Conservation (phyloP, 2,113 vertebrate species). For the Oxygymnocypris stewartii region DNA sequence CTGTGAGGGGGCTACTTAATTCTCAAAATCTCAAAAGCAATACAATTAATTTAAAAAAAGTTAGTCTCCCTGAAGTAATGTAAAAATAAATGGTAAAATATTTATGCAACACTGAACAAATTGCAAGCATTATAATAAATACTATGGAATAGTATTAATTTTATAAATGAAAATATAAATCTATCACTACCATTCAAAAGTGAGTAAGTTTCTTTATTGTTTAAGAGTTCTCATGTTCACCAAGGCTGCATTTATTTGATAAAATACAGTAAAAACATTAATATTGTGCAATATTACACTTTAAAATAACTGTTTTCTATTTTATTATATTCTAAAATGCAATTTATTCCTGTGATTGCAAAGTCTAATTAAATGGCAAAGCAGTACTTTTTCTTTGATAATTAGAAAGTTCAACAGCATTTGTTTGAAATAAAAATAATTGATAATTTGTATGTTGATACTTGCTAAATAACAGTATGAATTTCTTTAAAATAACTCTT, state of each 20-base stretch:
- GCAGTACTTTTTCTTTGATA: background rate
- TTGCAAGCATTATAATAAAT: background rate
- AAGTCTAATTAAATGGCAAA: background rate
- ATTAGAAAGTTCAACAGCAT: background rate
- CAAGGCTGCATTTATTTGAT: background rate
- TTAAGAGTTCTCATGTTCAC: background rate
- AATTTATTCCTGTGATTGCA: background rate
- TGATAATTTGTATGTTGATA: background rate
- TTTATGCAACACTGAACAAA: background rate
- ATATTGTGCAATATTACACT: background rate
- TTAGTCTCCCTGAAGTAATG: background rate
- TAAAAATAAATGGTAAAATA: background rate
- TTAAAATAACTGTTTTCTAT: background rate
- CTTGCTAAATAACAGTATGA: background rate
- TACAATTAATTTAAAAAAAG: background rate
- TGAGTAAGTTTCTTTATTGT: background rate
- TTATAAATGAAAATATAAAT: too few relatives aligned
- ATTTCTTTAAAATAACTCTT: background rate
- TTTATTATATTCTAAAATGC: background rate
- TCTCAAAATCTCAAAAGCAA: background rate
- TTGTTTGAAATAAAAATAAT: background rate
- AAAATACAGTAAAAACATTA: background rate
- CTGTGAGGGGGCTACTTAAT: background rate
- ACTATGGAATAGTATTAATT: background rate
- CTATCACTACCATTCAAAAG: background rate